Base-by-base conservation (phyloP, 2,113 vertebrate genomes). In the Peromyscus leucopus region DNA sequence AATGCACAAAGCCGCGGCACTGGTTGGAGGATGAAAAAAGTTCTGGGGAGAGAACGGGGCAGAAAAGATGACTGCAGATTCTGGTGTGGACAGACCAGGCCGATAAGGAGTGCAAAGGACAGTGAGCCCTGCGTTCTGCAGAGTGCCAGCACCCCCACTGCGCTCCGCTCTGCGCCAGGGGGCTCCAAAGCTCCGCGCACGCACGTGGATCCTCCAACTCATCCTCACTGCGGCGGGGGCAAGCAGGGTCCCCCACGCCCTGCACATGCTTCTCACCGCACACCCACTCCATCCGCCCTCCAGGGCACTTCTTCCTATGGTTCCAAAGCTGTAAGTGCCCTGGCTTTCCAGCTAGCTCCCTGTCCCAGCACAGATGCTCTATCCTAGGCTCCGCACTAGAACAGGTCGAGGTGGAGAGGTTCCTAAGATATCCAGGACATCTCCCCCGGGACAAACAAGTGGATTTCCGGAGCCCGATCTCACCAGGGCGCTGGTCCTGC, bases 21-120 rank as follows among this genome's bases (percentile, higher is more conserved):
- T 90, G 12, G 72, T 2, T 16, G 42, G 76, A 90, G 91, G 15
- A 36, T 3, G 78, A 36, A 93, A 98, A 98, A 98, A 98, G 97
- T 98, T 98, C 91, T 67, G 5, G 9, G 63, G 57, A 67, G 74
- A 93, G 82, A 93, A 94, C 72, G 24, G 91, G 85, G 55, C 11
- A 1, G 51, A 74, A 57, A 76, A 26, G 9, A 21, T 21, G 21
- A 31, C 76, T 2, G 21, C 57, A 31, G 84, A 39, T 42, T 59
- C 16, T 61, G 46, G 55, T 33, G 33, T 26, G 51, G 28, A 59
- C 9, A 12, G 69, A 39, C 48, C 22, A 75, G 28, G 82, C 87
- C 21, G n/a, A 36, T 36, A 7, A 5, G 39, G 39, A 48, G 42
- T 85, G 4, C 0, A 5, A 39, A 31, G 55, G 63, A 36, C 24